A percentile compares a stretch with the other conserved stretches of the same genome.
phyloP scores from a whole-genome alignment of 2,113 vertebrate species.

The Xyliphius kryptos region DNA sequence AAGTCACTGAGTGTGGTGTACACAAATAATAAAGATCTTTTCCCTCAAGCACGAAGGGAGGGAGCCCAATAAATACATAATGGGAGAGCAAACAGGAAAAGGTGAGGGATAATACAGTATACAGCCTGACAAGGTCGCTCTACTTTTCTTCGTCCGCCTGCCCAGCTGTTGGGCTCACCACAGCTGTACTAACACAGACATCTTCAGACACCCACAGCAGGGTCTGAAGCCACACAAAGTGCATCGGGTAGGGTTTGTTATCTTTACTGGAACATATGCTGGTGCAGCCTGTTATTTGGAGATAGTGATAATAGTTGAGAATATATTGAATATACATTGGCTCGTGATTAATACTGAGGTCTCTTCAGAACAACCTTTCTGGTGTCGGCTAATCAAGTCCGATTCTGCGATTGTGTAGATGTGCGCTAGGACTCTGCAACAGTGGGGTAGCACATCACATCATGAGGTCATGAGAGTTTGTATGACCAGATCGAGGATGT shows the following conservation, averaged over 20 bases:
- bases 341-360: too few relatives aligned
- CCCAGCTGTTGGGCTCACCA: slow-evolving; percentile 61
- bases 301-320: background rate
- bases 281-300: slow-evolving; percentile 1
- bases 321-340: slow-evolving; percentile 12
- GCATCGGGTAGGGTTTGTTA: slow-evolving; percentile 1
- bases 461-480: slow-evolving; percentile 52
- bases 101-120: background rate
- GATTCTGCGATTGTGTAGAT: background rate
- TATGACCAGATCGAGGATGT: slow-evolving; percentile 39
- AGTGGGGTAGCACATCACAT: slow-evolving; percentile 32
- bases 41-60: background rate
- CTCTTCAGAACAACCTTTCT: too few relatives aligned
- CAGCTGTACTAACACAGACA: slow-evolving; percentile 57
- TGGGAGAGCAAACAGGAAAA: slow-evolving; percentile 1
- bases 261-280: background rate
- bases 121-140: slow-evolving; percentile 1
- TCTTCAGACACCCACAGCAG: slow-evolving; percentile 15
- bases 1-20: background rate
- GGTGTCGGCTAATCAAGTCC: background rate
- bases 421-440: slow-evolving; percentile 43
- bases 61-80: slow-evolving; percentile 18
- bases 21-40: slow-evolving; percentile 18
- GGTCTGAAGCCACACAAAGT: slow-evolving; percentile 11
- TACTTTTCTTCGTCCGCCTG: slow-evolving; percentile 35